Conservation (phyloP, 2,797 vertebrate species). For the Poeciliopsis presidionis region DNA sequence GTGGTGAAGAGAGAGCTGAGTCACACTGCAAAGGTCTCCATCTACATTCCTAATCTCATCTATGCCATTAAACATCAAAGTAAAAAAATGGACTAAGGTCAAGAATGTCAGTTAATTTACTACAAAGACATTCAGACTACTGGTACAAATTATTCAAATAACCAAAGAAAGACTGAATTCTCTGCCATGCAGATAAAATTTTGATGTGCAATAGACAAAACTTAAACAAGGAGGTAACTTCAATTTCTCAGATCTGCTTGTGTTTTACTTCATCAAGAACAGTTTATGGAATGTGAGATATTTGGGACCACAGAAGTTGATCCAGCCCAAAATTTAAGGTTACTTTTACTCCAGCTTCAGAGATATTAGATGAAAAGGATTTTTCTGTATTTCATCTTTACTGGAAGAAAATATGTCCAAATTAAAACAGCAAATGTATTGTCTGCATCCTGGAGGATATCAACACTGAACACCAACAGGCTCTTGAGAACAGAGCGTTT, state of each 20-base stretch:
- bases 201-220: slow-evolving; percentile 19
- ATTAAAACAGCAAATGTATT: slow-evolving; percentile 4
- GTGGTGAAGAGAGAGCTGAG: too few species aligned
- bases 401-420: neutral
- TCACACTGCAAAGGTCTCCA: too few species aligned
- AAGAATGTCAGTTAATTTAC: slow-evolving; percentile 21
- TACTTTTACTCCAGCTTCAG: neutral
- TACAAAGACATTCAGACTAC: slow-evolving; percentile 16
- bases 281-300: slow-evolving; percentile 18
- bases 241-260: slow-evolving; percentile 9
- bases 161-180: slow-evolving; percentile 15
- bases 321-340: neutral
- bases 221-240: slow-evolving; percentile 19
- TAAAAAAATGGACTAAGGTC: neutral
- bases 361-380: neutral
- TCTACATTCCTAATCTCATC: neutral
- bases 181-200: neutral
- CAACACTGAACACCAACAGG: slow-evolving; percentile 3
- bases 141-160: slow-evolving; percentile 5
- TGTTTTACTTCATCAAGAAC: slow-evolving; percentile 3
- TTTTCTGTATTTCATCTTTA: neutral
- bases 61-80: neutral
- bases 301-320: slow-evolving; percentile 20
- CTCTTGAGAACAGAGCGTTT: slow-evolving; percentile 19
- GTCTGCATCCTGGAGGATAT: neutral